Conservation (phyloP, 2,797 vertebrate species). For the Gila robusta region DNA sequence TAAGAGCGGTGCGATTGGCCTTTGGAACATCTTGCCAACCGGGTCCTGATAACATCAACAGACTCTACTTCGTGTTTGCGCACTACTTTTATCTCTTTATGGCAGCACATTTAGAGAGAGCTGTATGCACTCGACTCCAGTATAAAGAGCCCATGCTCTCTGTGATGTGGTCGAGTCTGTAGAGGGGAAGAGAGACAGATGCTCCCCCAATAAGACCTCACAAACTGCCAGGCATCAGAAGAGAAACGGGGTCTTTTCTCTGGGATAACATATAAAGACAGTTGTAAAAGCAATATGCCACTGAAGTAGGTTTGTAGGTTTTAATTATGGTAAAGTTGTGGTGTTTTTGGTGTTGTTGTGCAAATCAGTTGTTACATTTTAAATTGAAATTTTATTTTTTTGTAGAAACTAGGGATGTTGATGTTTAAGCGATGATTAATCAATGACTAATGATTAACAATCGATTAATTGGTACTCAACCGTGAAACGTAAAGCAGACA, state of each 20-base stretch:
- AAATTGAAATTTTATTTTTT: background rate
- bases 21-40: slow-evolving; percentile 44
- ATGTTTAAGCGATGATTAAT: too few species aligned
- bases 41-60: slow-evolving; percentile 42
- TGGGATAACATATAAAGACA: background rate
- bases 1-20: slow-evolving; percentile 18
- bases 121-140: slow-evolving; percentile 20
- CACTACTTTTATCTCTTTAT: slow-evolving; percentile 37
- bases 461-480: too few species aligned
- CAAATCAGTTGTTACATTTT: background rate
- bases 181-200: background rate
- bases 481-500: too few species aligned
- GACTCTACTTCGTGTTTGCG: slow-evolving; percentile 15
- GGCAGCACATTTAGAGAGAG: slow-evolving; percentile 12
- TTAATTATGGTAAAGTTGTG: slow-evolving; percentile 4
- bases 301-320: background rate
- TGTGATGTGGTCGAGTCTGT: slow-evolving; percentile 48
- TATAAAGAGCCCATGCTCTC: background rate
- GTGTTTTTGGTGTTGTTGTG: background rate
- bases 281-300: slow-evolving; percentile 10
- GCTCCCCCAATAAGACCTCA: slow-evolving; percentile 4
- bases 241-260: background rate
- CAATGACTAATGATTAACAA: too few species aligned
- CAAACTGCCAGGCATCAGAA: slow-evolving; percentile 5
- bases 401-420: too few species aligned